Conservation (phyloP, 2,113 vertebrate genomes). For the Aleadryas rufinucha region DNA sequence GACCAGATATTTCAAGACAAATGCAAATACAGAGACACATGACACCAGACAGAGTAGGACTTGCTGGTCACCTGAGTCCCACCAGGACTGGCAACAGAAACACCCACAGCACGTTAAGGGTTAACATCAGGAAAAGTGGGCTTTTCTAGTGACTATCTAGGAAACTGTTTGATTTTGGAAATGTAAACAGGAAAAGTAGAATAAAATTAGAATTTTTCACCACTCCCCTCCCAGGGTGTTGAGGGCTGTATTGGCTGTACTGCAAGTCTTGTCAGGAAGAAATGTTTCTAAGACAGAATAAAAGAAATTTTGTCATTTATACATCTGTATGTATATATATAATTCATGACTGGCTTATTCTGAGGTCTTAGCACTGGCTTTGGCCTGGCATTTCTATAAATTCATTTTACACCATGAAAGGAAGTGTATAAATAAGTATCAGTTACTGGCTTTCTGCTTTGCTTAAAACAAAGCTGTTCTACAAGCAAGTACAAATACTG, state of each 20-base stretch:
- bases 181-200: neutral
- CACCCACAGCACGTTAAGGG: neutral
- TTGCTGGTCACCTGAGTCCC: neutral
- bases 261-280: neutral
- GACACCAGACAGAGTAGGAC: neutral
- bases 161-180: neutral
- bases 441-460: neutral
- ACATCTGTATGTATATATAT: neutral
- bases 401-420: neutral
- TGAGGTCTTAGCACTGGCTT: neutral
- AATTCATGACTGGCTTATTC: neutral
- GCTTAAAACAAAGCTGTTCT: neutral
- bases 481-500: neutral
- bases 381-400: neutral
- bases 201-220: neutral
- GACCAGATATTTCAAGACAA: neutral
- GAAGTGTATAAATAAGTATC: neutral
- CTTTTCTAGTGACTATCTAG: neutral
- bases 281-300: neutral
- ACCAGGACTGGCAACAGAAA: neutral
- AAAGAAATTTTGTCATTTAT: neutral
- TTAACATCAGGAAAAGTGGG: neutral
- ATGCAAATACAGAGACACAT: fast-evolving
- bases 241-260: neutral
- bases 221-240: neutral